Percentiles rank a stretch among this genome's conserved stretches.
These are phyloP conservation scores for Leptarthrus brevirostris DNA, from an alignment of 2,888 invertebrate genomes.

Conservation along the genomic window DNA sequence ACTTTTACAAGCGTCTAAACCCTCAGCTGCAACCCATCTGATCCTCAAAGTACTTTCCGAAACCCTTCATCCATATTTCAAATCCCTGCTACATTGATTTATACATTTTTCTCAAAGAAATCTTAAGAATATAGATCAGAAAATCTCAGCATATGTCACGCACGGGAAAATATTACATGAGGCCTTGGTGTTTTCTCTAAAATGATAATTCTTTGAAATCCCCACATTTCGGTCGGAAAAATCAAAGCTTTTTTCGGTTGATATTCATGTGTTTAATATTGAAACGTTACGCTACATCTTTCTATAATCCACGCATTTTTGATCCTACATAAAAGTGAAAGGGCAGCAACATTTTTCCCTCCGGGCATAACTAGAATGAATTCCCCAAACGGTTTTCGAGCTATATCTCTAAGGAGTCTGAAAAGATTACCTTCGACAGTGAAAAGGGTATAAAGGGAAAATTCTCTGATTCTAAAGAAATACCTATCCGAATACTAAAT, in stretches of 20 bases:
- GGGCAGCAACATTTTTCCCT: not conserved
- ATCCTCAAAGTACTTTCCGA: no score
- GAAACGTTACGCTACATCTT: no score
- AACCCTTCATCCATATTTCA: no score
- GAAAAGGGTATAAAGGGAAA: not conserved
- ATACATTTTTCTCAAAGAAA: no score
- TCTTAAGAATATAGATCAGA: no score
- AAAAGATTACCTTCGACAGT: not conserved
- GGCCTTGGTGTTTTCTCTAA: no score
- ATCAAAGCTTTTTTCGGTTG: constrained; percentile 13
- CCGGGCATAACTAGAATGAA: not conserved
- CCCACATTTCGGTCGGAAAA: not conserved
- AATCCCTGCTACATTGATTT: no score
- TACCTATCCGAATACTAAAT: constrained; percentile 20
- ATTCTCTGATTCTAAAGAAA: constrained; percentile 13
- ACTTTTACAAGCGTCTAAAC: no score
- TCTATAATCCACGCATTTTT: constrained; percentile 28
- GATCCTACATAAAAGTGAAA: not conserved
- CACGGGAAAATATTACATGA: no score
- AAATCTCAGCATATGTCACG: no score
- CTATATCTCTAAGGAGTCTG: not conserved
- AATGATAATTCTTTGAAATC: no score
- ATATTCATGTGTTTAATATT: constrained; percentile 25
- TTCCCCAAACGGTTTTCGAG: not conserved
- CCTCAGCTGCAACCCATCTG: no score